A percentile compares a stretch with the other conserved stretches of the same genome.
phyloP scores from a whole-genome alignment of 2,113 vertebrate species.

The Corythornis madagascariensis region DNA sequence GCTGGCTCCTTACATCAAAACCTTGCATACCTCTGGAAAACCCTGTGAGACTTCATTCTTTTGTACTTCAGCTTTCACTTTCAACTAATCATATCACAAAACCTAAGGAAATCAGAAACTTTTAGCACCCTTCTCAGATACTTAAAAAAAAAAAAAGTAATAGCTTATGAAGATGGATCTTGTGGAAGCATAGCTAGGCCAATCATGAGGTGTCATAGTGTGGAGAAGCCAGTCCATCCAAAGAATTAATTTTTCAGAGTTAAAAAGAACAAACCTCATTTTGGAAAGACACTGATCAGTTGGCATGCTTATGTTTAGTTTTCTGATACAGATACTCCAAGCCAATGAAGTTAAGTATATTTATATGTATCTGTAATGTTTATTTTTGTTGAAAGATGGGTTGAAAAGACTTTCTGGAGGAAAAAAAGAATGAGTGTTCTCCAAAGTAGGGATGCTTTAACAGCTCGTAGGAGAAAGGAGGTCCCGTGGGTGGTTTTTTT shows the following conservation, averaged over 20 bases:
- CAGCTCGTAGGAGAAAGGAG: neutral
- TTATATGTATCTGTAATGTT: neutral
- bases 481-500: neutral
- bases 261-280: neutral
- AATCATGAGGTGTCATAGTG: neutral
- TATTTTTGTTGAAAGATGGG: neutral
- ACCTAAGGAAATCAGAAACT: neutral
- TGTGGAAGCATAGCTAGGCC: neutral
- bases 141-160: neutral
- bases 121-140: neutral
- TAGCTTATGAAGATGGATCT: neutral
- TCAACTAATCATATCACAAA: neutral
- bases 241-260: neutral
- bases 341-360: neutral
- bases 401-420: neutral
- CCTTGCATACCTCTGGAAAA: accelerated
- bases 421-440: neutral
- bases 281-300: neutral
- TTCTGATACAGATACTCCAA: neutral
- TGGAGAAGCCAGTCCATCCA: neutral
- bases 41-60: neutral
- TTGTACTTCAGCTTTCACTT: neutral
- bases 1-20: neutral
- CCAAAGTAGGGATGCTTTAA: neutral
- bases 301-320: neutral